These are phyloP conservation scores for Ptiloglossa arizonensis DNA, from an alignment of 1,140 invertebrate species.

Conservation along the genomic window DNA sequence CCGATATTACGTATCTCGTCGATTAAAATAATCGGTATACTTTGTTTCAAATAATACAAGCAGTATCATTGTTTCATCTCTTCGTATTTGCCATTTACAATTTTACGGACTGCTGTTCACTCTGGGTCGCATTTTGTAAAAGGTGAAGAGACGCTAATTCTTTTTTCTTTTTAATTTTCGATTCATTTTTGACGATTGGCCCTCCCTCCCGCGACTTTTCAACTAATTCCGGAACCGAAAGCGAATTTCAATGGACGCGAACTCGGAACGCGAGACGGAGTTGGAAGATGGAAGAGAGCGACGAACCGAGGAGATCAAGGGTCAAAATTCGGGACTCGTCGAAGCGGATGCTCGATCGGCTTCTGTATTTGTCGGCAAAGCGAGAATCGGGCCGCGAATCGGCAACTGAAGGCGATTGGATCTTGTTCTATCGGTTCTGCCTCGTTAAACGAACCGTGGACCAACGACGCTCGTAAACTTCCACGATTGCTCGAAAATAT, in stretches of 20 bases:
- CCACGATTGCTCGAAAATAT: neutral
- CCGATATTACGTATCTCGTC: too few relatives aligned
- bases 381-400: constrained; percentile 42
- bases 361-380: constrained; percentile 43
- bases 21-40: too few relatives aligned
- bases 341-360: neutral
- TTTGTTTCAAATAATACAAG: too few relatives aligned
- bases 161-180: too few relatives aligned
- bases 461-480: neutral
- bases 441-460: neutral
- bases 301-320: neutral
- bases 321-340: neutral
- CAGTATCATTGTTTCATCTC: too few relatives aligned
- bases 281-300: too few relatives aligned
- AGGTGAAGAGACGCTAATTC: too few relatives aligned
- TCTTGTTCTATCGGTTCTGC: neutral
- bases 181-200: too few relatives aligned
- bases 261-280: neutral
- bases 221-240: constrained; percentile 55
- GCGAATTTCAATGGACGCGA: constrained; percentile 20
- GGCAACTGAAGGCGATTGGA: neutral
- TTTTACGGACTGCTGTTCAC: too few relatives aligned
- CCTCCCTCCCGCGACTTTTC: constrained; percentile 43
- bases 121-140: too few relatives aligned
- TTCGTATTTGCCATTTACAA: too few relatives aligned